A percentile compares a stretch with the other conserved stretches of the same genome.
Conservation (phyloP, 2,113 vertebrate species). For the Pollimyrus isidori region DNA sequence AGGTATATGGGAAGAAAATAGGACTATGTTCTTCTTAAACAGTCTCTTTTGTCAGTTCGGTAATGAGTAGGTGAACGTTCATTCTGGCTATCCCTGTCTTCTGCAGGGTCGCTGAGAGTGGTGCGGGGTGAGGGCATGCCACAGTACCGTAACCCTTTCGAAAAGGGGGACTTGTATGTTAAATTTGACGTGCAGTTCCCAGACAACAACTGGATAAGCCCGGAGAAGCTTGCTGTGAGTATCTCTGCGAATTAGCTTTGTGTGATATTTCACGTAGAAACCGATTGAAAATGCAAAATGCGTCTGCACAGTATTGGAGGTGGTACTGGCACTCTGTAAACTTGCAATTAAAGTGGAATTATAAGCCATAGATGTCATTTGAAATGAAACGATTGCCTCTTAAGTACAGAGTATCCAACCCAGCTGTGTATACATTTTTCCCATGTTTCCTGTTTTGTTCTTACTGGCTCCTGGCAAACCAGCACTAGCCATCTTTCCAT, state of each 20-base stretch:
- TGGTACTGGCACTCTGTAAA: background rate
- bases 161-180: conserved; percentile 94
- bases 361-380: background rate
- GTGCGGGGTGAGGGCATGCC: conserved; percentile 96
- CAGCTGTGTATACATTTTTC: background rate
- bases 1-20: conserved; percentile 56
- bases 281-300: background rate
- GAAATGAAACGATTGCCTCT: background rate
- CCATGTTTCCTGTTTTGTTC: background rate
- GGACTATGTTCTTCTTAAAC: background rate
- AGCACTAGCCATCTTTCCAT: background rate
- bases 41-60: background rate
- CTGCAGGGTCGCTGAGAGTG: conserved; percentile 77
- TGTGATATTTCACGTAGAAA: background rate
- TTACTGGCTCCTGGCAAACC: background rate
- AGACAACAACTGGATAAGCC: conserved; percentile 95
- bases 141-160: conserved; percentile 96
- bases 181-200: conserved; percentile 98
- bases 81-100: background rate
- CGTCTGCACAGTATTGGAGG: background rate
- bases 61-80: background rate
- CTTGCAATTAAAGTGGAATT: background rate
- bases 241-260: background rate
- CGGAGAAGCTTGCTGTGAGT: conserved; percentile 91
- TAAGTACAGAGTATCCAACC: background rate